phyloP scores from a whole-genome alignment of 2,113 vertebrate species.

The Geococcyx californianus region DNA sequence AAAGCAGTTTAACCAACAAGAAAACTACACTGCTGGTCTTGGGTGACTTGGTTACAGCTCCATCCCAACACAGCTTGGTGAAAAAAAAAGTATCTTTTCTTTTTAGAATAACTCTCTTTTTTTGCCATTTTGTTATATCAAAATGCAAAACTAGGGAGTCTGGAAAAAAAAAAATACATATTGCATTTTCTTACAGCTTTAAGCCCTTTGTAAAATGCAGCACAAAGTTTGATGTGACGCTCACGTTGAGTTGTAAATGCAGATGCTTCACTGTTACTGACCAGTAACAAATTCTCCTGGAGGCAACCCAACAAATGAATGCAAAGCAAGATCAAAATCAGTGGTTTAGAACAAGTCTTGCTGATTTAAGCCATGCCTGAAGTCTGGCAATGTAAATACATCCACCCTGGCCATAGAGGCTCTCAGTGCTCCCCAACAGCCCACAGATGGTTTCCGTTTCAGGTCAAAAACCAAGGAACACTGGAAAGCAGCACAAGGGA shows the following conservation, averaged over 20 bases:
- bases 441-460: neutral
- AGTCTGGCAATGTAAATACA: neutral
- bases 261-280: neutral
- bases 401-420: constrained; percentile 56
- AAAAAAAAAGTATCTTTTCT: neutral
- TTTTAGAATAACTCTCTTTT: neutral
- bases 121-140: neutral
- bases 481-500: constrained; percentile 18
- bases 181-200: neutral
- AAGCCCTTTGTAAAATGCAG: neutral
- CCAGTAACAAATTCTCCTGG: neutral
- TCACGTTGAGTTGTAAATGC: neutral
- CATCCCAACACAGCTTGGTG: neutral
- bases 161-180: neutral
- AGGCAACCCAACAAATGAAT: neutral
- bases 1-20: neutral
- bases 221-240: neutral
- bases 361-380: neutral
- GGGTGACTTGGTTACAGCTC: neutral
- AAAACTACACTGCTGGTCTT: neutral
- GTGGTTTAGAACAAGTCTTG: neutral
- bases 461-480: neutral
- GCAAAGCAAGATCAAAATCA: neutral
- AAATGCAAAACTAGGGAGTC: neutral
- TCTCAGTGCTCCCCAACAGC: neutral